Conservation (phyloP, 2,888 invertebrate species). For the Acrobasis suavella region DNA sequence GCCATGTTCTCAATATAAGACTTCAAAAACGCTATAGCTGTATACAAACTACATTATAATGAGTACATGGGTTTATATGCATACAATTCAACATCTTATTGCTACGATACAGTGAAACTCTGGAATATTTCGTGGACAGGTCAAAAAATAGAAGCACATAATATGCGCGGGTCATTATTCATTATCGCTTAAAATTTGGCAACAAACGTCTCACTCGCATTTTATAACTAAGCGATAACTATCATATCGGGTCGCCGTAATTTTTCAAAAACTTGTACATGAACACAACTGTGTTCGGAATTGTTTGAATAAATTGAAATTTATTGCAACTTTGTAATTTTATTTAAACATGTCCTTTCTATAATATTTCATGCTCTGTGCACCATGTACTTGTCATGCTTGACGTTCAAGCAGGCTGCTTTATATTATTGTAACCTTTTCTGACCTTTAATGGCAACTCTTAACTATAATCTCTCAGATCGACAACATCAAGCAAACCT, state of each 20-base stretch:
- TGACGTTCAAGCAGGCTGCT: no score
- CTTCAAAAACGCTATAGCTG: conserved; percentile 10
- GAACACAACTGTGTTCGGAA: no score
- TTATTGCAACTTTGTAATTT: no score
- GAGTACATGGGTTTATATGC: conserved; percentile 21
- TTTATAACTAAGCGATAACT: conserved; percentile 33
- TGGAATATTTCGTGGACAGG: conserved; percentile 36
- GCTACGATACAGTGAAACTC: conserved; percentile 28
- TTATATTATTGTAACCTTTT: no score
- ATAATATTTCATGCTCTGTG: no score
- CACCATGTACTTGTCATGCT: no score
- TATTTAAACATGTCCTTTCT: no score
- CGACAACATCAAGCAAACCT: conserved; percentile 35
- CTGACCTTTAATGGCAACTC: conserved; percentile 40
- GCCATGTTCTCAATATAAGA: conserved; percentile 20
- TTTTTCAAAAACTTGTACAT: no score
- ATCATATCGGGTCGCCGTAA: conserved; percentile 23
- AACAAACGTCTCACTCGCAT: conserved; percentile 47
- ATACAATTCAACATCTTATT: conserved; percentile 20
- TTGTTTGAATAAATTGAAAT: no score
- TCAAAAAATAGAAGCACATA: conserved; percentile 51
- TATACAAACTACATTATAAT: conserved; percentile 10
- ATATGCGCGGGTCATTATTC: conserved; percentile 36
- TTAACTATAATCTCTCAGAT: conserved; percentile 32
- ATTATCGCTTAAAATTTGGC: conserved; percentile 60